These are phyloP conservation scores for Irena cyanogastra DNA, from an alignment of 2,113 vertebrate species.

Conservation along the genomic window DNA sequence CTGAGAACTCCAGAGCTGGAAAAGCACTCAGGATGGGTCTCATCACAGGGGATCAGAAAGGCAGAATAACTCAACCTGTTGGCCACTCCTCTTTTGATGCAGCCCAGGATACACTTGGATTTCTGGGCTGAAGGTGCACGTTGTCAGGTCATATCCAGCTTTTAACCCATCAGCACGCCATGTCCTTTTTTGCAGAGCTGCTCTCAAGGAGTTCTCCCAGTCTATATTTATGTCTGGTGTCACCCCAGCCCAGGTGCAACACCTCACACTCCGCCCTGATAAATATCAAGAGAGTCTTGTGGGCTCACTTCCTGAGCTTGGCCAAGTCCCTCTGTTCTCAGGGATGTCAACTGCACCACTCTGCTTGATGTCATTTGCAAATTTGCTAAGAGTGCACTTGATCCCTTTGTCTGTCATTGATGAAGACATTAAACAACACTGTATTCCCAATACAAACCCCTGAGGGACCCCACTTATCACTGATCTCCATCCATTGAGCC, in stretches of 20 bases:
- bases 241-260: too few species aligned
- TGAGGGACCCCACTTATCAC: background rate
- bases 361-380: background rate
- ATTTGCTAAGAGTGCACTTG: background rate
- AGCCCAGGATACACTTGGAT: background rate
- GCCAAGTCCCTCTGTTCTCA: background rate
- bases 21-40: background rate
- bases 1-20: background rate
- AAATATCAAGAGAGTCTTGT: background rate
- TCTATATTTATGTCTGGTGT: background rate
- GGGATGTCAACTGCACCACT: background rate
- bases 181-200: background rate
- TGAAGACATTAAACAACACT: background rate
- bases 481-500: background rate
- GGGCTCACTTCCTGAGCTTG: background rate
- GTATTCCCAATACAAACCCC: fast-evolving
- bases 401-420: background rate
- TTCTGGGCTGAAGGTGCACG: background rate
- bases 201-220: background rate
- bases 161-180: fast-evolving
- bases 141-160: background rate
- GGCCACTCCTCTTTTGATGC: background rate
- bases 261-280: background rate
- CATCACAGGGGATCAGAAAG: background rate
- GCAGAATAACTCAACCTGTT: background rate